A percentile compares a stretch with the other conserved stretches of the same genome.
Evolutionary conservation across 2,113 vertebrate species (phyloP).

Genomic region (Poecile atricapillus): DNA sequence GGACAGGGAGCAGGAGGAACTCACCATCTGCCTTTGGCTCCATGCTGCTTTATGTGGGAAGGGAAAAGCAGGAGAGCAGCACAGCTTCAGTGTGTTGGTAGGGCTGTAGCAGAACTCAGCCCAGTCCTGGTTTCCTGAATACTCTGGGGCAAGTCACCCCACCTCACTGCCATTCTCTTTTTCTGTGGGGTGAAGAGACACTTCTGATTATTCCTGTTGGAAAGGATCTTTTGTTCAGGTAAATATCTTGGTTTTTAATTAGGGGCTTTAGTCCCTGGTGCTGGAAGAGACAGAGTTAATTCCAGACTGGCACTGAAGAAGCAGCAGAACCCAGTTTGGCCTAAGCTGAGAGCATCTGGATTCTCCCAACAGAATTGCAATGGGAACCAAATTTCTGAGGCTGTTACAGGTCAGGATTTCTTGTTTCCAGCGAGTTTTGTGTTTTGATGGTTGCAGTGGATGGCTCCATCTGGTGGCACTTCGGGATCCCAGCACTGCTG

Average conservation of each 20-base stretch:
- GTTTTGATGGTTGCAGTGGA: not conserved
- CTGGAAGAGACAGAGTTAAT: not conserved
- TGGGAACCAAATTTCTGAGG: not conserved
- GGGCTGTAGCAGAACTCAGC: not conserved
- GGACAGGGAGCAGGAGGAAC: not conserved
- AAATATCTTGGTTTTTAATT: not conserved
- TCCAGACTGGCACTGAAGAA: not conserved
- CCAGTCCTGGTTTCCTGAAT: not conserved
- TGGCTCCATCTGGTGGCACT: slow-evolving; percentile 55
- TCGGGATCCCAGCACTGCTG: not conserved
- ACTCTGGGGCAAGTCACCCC: not conserved
- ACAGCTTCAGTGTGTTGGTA: not conserved
- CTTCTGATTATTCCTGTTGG: not conserved
- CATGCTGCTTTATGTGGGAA: not conserved
- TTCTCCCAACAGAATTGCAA: not conserved
- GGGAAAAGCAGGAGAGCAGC: not conserved
- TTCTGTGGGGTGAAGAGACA: not conserved
- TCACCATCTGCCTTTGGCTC: not conserved
- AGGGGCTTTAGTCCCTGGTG: not conserved
- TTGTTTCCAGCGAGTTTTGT: not conserved
- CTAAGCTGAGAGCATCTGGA: not conserved
- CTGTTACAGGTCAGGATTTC: not conserved
- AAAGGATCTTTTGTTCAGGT: not conserved
- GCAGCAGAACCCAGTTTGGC: not conserved
- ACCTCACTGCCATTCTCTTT: not conserved